phyloP scores from a whole-genome alignment of 2,797 vertebrate species.

The Semaprochilodus insignis region DNA sequence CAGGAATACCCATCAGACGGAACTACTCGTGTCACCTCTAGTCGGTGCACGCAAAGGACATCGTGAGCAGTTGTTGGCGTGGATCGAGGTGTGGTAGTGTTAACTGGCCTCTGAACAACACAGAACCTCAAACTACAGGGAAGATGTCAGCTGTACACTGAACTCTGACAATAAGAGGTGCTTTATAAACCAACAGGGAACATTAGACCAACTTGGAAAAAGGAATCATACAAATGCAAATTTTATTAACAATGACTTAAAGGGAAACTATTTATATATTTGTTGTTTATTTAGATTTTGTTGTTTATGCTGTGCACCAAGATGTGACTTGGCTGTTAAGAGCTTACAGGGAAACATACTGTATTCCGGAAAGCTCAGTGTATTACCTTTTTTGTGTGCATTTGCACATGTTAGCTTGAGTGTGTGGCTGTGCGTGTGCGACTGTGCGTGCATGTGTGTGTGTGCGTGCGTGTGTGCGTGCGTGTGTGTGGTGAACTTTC shows the following conservation, averaged over 20 bases:
- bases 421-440: background rate
- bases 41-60: background rate
- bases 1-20: background rate
- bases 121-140: slow-evolving; percentile 10
- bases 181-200: background rate
- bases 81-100: background rate
- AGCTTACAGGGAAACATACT: slow-evolving; percentile 76
- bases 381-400: slow-evolving; percentile 65
- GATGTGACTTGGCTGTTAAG: slow-evolving; percentile 74
- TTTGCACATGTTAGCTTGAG: slow-evolving; percentile 53
- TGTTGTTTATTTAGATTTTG: slow-evolving; percentile 61
- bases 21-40: slow-evolving; percentile 2
- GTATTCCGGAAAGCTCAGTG: slow-evolving; percentile 70
- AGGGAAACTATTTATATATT: slow-evolving; percentile 83
- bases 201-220: background rate
- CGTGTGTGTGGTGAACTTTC: slow-evolving; percentile 20
- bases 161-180: background rate
- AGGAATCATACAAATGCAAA: slow-evolving; percentile 39
- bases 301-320: slow-evolving; percentile 69
- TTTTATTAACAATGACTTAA: slow-evolving; percentile 72
- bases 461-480: slow-evolving; percentile 10
- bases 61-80: background rate
- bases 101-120: background rate
- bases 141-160: background rate
- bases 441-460: background rate